phyloP scores from a whole-genome alignment of 2,797 vertebrate genomes.

The Pipistrellus nathusii region DNA sequence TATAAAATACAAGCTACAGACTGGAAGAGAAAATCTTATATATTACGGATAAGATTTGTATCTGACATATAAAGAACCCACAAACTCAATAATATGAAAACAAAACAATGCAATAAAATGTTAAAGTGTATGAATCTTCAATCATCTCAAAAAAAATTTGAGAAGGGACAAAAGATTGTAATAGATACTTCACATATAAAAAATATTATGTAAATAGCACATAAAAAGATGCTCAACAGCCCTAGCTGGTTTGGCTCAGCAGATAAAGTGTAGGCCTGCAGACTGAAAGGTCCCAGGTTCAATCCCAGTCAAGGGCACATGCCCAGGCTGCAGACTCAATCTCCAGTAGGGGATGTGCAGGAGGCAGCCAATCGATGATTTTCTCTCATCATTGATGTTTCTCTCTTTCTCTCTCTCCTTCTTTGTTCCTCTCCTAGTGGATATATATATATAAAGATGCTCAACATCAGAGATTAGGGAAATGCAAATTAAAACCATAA shows the following conservation, averaged over 20 bases:
- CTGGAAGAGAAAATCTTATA: not conserved
- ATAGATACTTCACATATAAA: not conserved
- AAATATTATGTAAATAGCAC: not conserved
- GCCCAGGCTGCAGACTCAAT: not conserved
- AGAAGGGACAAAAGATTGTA: conserved; percentile 42
- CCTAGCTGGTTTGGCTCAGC: no score
- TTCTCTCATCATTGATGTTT: not conserved
- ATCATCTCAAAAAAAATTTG: not conserved
- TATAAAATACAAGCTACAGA: not conserved
- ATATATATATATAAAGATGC: not conserved
- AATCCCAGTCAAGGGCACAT: not conserved
- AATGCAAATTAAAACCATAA: not conserved
- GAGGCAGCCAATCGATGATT: not conserved
- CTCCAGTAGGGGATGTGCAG: not conserved
- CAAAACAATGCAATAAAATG: not conserved
- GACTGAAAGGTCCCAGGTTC: not conserved
- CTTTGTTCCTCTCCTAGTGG: not conserved
- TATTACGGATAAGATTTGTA: not conserved
- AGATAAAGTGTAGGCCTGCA: no score
- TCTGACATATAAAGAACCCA: not conserved
- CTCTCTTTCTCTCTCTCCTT: not conserved
- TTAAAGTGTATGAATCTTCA: not conserved
- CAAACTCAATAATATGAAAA: not conserved
- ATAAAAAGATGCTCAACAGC: not conserved
- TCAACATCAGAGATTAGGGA: not conserved